A percentile compares a stretch with the other conserved stretches of the same genome.
Evolutionary conservation across 2,113 vertebrate species (phyloP).

Genomic region (Pleuronectes platessa): DNA sequence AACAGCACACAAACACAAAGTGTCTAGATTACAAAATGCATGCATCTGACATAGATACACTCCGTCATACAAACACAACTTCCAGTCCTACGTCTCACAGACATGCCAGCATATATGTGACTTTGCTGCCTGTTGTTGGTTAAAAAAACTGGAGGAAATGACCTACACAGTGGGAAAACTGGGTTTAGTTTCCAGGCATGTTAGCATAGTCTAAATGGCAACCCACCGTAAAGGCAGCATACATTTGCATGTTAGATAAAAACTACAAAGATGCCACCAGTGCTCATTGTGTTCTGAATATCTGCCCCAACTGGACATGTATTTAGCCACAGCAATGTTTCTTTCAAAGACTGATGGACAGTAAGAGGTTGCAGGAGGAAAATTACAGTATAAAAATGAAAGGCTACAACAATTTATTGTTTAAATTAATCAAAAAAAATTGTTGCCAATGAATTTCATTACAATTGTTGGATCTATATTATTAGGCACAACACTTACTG

Average conservation of each 20-base stretch:
- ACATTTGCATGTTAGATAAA: neutral
- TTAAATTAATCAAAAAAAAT: too few relatives aligned
- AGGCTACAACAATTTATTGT: too few relatives aligned
- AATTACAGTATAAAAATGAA: too few relatives aligned
- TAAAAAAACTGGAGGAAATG: too few relatives aligned
- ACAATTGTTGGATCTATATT: too few relatives aligned
- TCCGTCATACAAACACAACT: slow-evolving; percentile 1
- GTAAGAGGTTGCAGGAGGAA: too few relatives aligned
- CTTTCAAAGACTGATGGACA: neutral
- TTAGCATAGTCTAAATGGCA: neutral
- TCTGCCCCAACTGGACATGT: neutral
- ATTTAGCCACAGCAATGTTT: neutral
- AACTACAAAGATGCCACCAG: neutral
- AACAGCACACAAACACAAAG: neutral
- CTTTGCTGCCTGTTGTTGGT: slow-evolving; percentile 5
- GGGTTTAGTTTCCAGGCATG: too few relatives aligned
- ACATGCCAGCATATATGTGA: slow-evolving; percentile 20
- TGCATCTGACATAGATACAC: neutral
- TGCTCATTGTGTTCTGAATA: neutral
- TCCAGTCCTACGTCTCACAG: slow-evolving; percentile 38
- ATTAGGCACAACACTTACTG: too few relatives aligned
- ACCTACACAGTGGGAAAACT: too few relatives aligned
- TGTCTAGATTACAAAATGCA: neutral
- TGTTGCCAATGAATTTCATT: too few relatives aligned
- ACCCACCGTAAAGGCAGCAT: neutral